A percentile compares a stretch with the other conserved stretches of the same genome.
Conservation (phyloP, 2,888 invertebrate species). For the Graphium colonna region DNA sequence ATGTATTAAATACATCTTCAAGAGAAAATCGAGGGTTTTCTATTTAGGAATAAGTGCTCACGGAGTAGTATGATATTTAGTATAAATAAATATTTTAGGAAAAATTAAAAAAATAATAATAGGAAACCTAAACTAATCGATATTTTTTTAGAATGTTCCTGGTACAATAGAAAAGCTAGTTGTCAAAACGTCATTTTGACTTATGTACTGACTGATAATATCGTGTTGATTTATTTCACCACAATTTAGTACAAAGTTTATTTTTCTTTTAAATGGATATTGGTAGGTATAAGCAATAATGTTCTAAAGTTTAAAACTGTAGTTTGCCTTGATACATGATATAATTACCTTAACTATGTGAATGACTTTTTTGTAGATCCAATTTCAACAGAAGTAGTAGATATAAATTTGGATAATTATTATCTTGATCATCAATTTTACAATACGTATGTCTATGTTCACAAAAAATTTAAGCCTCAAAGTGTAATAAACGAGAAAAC, state of each 20-base stretch:
- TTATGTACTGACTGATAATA: neutral
- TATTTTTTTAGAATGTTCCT: too few relatives aligned
- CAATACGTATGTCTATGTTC: conserved; percentile 58
- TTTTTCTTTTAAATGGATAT: neutral
- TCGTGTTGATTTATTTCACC: neutral
- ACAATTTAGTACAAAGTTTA: neutral
- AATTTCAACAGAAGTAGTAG: conserved; percentile 35
- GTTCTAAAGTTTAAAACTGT: too few relatives aligned
- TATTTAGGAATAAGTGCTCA: too few relatives aligned
- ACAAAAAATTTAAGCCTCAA: conserved; percentile 49
- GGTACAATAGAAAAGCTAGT: neutral
- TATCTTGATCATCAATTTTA: conserved; percentile 47
- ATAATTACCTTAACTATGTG: too few relatives aligned
- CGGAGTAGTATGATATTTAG: too few relatives aligned
- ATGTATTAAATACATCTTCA: too few relatives aligned
- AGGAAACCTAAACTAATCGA: too few relatives aligned
- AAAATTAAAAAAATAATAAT: too few relatives aligned
- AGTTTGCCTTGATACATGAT: too few relatives aligned
- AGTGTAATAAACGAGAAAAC: neutral
- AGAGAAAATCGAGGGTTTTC: too few relatives aligned
- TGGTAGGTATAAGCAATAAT: neutral
- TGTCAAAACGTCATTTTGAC: neutral
- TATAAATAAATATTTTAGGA: too few relatives aligned
- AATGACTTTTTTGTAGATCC: conserved; percentile 23
- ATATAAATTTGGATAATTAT: conserved; percentile 56